A percentile compares a stretch with the other conserved stretches of the same genome.
These are phyloP conservation scores for Gallinago nigripennis DNA, from an alignment of 2,797 vertebrate genomes.

Conservation along the genomic window DNA sequence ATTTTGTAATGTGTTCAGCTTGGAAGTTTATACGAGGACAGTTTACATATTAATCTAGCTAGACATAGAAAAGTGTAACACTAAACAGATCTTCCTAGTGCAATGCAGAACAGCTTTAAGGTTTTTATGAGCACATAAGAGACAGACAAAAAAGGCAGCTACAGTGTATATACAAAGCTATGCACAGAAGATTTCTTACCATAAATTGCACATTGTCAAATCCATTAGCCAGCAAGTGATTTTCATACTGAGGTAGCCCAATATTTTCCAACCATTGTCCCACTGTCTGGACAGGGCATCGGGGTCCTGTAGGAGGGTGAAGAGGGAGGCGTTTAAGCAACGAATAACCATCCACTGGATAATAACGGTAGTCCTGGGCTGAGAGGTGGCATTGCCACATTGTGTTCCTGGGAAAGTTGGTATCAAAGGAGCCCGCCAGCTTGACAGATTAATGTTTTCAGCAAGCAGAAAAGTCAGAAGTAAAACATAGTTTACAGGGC, in stretches of 20 bases:
- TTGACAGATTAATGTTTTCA: conserved; percentile 82
- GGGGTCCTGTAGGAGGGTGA: conserved; percentile 98
- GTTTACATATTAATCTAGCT: conserved; percentile 52
- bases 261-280: conserved; percentile 99
- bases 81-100: conserved; percentile 43
- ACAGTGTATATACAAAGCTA: conserved; percentile 60
- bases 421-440: conserved; percentile 98
- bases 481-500: conserved; percentile 80
- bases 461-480: conserved; percentile 79
- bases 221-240: conserved; percentile 98
- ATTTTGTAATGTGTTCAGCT: conserved; percentile 38
- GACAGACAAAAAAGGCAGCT: conserved; percentile 76
- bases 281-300: conserved; percentile 95
- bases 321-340: conserved; percentile 98
- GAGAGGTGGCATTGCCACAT: conserved; percentile 99
- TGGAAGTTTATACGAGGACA: conserved; percentile 57
- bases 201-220: conserved; percentile 99
- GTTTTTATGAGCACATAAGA: conserved; percentile 64
- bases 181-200: conserved; percentile 85
- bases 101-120: conserved; percentile 71
- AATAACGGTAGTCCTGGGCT: conserved; percentile 97
- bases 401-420: conserved; percentile 95
- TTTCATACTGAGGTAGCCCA: conserved; percentile 98
- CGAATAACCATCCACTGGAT: conserved; percentile 97
- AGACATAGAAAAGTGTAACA: conserved; percentile 48